phyloP scores from a whole-genome alignment of 2,888 invertebrate genomes.

The Hypomecis punctinalis region DNA sequence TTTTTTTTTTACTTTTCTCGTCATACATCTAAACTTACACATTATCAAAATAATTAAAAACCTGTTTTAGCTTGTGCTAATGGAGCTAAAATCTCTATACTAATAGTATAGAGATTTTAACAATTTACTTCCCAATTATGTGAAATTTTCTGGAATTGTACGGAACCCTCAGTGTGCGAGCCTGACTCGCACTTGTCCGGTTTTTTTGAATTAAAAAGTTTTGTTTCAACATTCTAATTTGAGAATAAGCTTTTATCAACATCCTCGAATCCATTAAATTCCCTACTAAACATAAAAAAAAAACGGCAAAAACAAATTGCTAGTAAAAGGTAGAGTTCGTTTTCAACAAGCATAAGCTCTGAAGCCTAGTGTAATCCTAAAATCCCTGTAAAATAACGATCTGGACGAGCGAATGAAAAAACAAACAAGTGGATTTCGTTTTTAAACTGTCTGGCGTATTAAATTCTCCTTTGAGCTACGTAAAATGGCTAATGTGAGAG shows the following conservation, averaged over 20 bases:
- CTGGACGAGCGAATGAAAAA: conserved; percentile 38
- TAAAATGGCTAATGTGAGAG: conserved; percentile 27
- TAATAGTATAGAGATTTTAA: no score
- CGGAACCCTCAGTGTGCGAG: no score
- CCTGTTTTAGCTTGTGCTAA: no score
- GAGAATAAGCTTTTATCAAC: conserved; percentile 8
- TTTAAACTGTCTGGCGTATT: conserved; percentile 37
- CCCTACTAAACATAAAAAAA: conserved; percentile 11
- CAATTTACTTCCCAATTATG: no score
- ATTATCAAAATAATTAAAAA: no score
- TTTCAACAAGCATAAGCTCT: conserved; percentile 44
- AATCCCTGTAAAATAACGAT: conserved; percentile 46
- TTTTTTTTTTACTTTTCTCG: no score
- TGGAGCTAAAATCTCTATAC: no score
- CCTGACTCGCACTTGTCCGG: no score
- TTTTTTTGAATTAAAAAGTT: no score
- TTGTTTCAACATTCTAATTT: conserved; percentile 1
- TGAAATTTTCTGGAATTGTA: no score
- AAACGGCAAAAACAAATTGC: conserved; percentile 27
- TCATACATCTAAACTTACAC: no score
- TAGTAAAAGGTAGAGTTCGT: conserved; percentile 38
- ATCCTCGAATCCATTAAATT: conserved; percentile 9
- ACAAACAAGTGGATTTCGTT: conserved; percentile 39
- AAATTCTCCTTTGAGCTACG: conserved; percentile 34
- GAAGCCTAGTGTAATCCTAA: conserved; percentile 43